Conservation (phyloP, 2,888 invertebrate genomes). For the Lycia hirtaria region DNA sequence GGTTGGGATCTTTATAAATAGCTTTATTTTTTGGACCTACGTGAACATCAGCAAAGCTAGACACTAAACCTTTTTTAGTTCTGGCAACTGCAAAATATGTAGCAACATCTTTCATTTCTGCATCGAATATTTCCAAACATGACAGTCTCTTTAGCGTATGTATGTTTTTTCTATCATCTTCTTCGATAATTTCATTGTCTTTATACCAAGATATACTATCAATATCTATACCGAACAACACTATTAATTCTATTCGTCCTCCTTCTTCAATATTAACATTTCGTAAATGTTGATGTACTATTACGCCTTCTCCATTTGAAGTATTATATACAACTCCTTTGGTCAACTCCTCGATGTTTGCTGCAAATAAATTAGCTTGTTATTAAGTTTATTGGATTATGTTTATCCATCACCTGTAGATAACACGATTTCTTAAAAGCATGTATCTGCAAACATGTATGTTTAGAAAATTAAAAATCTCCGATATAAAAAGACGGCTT, state of each 20-base stretch:
- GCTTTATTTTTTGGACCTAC: conserved; percentile 34
- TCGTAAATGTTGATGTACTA: conserved; percentile 38
- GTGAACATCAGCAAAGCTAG: conserved; percentile 47
- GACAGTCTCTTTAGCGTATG: conserved; percentile 2
- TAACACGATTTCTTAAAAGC: no score
- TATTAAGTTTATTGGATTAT: background rate
- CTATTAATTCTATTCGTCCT: conserved; percentile 41
- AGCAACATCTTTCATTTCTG: conserved; percentile 47
- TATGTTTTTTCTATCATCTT: conserved; percentile 38
- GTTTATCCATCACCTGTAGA: background rate
- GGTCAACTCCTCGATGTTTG: conserved; percentile 14
- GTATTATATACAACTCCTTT: conserved; percentile 18
- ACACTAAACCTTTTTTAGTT: conserved; percentile 42
- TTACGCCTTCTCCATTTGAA: conserved; percentile 2
- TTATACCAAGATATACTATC: conserved; percentile 46
- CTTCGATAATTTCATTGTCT: conserved; percentile 39
- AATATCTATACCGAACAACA: conserved; percentile 28
- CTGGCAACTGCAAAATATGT: conserved; percentile 47
- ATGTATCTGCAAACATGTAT: no score
- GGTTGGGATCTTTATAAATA: conserved; percentile 21
- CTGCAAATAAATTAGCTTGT: conserved; percentile 46
- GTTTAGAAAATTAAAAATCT: no score
- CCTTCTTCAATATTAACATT: conserved; percentile 40
- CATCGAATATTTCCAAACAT: conserved; percentile 34
- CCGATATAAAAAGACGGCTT: no score